Evolutionary conservation across 2,113 vertebrate genomes (phyloP).

Genomic region (Rutilus rutilus): DNA sequence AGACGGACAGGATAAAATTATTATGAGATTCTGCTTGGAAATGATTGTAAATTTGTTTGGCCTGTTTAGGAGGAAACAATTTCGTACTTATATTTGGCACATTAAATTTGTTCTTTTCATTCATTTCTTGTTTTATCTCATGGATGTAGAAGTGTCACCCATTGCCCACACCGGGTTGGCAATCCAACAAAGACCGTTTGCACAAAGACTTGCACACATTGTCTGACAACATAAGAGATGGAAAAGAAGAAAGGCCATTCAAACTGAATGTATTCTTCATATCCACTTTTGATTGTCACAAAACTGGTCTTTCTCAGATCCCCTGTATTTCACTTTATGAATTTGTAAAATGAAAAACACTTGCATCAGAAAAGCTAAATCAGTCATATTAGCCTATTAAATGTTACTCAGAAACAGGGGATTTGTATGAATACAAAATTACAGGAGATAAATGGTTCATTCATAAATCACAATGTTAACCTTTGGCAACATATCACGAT

Average conservation of each 20-base stretch:
- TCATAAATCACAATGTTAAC: slow-evolving; percentile 41
- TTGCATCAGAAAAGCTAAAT: neutral
- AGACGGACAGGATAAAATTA: neutral
- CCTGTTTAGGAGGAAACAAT: neutral
- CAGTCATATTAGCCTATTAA: slow-evolving; percentile 23
- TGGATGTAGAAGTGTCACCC: neutral
- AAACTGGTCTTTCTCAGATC: neutral
- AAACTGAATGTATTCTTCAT: neutral
- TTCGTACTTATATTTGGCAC: neutral
- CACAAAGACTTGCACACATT: neutral
- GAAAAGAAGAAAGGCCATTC: neutral
- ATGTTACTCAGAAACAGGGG: slow-evolving; percentile 33
- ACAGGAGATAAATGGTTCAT: slow-evolving; percentile 25
- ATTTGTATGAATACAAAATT: slow-evolving; percentile 28
- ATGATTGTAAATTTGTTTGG: neutral
- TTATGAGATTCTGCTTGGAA: neutral
- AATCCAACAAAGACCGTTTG: neutral
- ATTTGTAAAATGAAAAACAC: neutral
- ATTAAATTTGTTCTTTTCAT: neutral
- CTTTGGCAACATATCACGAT: slow-evolving; percentile 17
- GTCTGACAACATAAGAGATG: neutral
- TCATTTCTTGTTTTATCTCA: neutral
- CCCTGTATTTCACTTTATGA: neutral
- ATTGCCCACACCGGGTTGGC: neutral
- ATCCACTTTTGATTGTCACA: neutral